Evolutionary conservation across 2,797 vertebrate genomes (phyloP), one percentile per base, ranked within the genome.

Genomic region (Pangasius sanitwongsei): DNA sequence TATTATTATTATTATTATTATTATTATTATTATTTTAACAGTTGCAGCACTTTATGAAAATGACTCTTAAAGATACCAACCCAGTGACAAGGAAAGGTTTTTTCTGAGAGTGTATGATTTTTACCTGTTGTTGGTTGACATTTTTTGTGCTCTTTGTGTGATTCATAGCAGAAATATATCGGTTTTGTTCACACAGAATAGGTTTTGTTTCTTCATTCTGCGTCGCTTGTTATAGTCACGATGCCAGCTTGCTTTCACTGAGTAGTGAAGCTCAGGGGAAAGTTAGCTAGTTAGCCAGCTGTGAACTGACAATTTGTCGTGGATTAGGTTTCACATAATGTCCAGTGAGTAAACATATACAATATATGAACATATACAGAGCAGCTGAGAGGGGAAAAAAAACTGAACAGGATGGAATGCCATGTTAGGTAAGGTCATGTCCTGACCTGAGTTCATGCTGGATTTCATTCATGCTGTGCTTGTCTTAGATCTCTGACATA

Each of bases 381-480:
- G 48, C n/a, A 44, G 18, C 16, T 80, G 15, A 78, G 1, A 59
- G n/a, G 28, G 1, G 0, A 15, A 13, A 3, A 15, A 6, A 57
- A 34, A 37, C 18, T 9, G 78, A 81, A 59, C 18, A 37, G 78
- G 78, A 57, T 37, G 77, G 16, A 78, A 28, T 48, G 72, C 25
- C 41, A 8, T 77, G 50, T 31, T 78, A 8, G 6, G 6, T 13
- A 41, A 41, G 55, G 20, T 37, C 53, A 57, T 53, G 48, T 80
- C 28, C 77, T 80, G n/a, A 80, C 77, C 16, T 57, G 77, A 34
- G 16, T 57, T 80, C 53, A 57, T 80, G 3, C 31, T 5, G 20
- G 34, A 41, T 61, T 82, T 59, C 34, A 61, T 82, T 82, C 57
- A 41, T 81, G 78, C 78, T 81, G 78, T 13, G 55, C 34, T 82